Percentiles rank a stretch among this genome's conserved stretches.
Conservation (phyloP, 2,113 vertebrate species). For the Chlorodrepanis virens region DNA sequence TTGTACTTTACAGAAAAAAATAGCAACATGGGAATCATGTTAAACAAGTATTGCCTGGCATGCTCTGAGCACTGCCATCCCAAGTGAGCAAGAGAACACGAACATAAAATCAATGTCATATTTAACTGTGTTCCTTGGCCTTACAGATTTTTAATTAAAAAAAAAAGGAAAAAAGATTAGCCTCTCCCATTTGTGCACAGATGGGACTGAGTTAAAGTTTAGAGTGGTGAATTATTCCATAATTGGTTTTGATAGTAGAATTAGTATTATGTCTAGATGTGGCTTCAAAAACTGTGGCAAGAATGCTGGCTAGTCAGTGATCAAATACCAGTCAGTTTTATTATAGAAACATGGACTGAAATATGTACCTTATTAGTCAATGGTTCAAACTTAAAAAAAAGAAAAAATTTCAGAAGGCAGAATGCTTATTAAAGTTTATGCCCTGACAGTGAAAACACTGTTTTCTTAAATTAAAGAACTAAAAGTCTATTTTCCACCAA, state of each 20-base stretch:
- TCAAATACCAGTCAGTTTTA: neutral
- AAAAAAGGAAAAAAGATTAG: rapidly evolving
- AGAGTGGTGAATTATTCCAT: neutral
- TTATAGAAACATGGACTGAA: neutral
- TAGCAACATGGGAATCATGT: neutral
- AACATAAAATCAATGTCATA: neutral
- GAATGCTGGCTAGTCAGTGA: neutral
- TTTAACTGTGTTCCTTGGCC: neutral
- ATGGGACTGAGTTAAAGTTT: neutral
- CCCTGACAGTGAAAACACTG: neutral
- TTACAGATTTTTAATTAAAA: neutral
- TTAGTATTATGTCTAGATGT: neutral
- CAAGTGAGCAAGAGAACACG: neutral
- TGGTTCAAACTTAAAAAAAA: neutral
- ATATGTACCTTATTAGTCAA: neutral
- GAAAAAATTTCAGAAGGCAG: neutral
- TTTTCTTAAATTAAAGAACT: neutral
- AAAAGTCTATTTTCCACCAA: neutral
- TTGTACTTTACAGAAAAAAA: neutral
- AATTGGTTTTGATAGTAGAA: neutral
- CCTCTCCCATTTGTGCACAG: neutral
- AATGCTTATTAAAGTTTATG: neutral
- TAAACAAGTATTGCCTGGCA: neutral
- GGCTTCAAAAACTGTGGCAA: neutral
- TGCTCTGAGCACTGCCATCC: neutral